These are phyloP conservation scores for Oscheius myriophilus DNA, from an alignment of 2,888 invertebrate species.

Conservation along the genomic window DNA sequence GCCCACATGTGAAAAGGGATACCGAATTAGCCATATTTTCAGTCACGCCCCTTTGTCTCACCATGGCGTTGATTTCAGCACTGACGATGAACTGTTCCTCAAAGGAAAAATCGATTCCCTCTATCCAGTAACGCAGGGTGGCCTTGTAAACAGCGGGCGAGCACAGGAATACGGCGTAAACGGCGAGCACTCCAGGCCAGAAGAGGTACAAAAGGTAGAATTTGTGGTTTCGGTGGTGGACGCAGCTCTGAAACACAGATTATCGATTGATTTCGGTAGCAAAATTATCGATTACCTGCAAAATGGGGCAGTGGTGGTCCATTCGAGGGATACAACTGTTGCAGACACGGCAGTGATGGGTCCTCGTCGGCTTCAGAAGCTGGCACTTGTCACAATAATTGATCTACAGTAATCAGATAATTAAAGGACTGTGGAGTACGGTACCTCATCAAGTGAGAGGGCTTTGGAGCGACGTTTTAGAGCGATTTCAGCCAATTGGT, in stretches of 20 bases:
- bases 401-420: constrained; percentile 3
- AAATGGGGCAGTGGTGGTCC: constrained; percentile 57
- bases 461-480: too few relatives aligned
- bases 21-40: background rate
- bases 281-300: constrained; percentile 33
- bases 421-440: too few relatives aligned
- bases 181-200: constrained; percentile 39
- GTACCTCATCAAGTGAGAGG: too few relatives aligned
- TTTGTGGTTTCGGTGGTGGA: constrained; percentile 50
- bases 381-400: constrained; percentile 40
- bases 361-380: constrained; percentile 44
- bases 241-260: constrained; percentile 34
- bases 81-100: constrained; percentile 38
- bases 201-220: constrained; percentile 47
- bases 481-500: too few relatives aligned
- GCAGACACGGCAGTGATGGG: constrained; percentile 50
- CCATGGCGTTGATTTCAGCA: constrained; percentile 42
- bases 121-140: background rate
- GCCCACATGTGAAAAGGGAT: too few relatives aligned
- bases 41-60: background rate
- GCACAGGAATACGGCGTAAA: constrained; percentile 30
- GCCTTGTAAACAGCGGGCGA: background rate
- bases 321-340: constrained; percentile 45
- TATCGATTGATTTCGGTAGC: background rate
- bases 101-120: background rate